Percentiles rank a stretch among this genome's conserved stretches.
These are phyloP conservation scores for Brachylomia viminalis DNA, from an alignment of 2,888 invertebrate species.

Conservation along the genomic window DNA sequence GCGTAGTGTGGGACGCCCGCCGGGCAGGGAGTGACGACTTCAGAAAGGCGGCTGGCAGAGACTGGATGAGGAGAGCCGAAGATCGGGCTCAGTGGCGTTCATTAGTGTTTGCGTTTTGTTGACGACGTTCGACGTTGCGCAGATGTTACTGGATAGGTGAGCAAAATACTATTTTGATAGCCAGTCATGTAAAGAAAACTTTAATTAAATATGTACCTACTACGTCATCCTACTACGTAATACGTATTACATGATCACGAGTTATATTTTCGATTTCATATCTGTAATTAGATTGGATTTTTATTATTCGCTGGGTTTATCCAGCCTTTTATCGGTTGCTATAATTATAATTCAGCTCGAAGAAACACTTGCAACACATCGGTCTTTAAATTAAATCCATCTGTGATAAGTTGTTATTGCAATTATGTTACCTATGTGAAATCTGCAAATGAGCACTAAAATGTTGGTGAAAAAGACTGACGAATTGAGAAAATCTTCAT, in stretches of 20 bases:
- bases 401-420: constrained; percentile 29
- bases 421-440: constrained; percentile 3
- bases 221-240: background rate
- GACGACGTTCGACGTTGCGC: background rate
- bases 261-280: constrained; percentile 33
- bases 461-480: background rate
- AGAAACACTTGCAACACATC: constrained; percentile 18
- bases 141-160: background rate
- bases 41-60: no score
- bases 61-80: no score
- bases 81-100: no score
- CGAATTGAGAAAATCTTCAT: background rate
- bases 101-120: no score
- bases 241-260: background rate
- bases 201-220: constrained; percentile 5
- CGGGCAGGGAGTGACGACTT: no score
- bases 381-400: constrained; percentile 24
- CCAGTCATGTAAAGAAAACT: constrained; percentile 1
- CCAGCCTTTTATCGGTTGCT: constrained; percentile 59
- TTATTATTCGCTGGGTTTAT: constrained; percentile 24
- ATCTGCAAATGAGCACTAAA: constrained; percentile 5
- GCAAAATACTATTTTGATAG: constrained; percentile 14
- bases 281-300: constrained; percentile 45
- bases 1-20: no score
- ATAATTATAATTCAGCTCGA: constrained; percentile 46